These are phyloP conservation scores for Caenorhabditis doughertyi DNA, from an alignment of 2,888 invertebrate genomes.

Conservation along the genomic window DNA sequence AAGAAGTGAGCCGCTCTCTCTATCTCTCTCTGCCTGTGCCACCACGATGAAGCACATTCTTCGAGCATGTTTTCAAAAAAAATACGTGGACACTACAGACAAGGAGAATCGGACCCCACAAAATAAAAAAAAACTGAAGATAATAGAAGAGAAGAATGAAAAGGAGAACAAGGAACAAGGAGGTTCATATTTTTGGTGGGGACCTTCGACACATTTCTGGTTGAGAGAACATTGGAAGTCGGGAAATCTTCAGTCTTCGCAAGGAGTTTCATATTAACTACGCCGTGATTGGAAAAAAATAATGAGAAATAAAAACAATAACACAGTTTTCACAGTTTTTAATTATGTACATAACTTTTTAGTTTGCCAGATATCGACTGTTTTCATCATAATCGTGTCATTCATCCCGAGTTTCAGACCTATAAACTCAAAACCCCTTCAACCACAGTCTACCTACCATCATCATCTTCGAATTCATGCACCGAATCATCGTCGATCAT, in stretches of 20 bases:
- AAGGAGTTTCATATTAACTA: not conserved
- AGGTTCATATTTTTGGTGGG: not conserved
- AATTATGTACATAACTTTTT: too few relatives aligned
- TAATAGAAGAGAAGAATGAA: slow-evolving; percentile 32
- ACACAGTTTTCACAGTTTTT: too few relatives aligned
- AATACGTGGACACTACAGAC: slow-evolving; percentile 25
- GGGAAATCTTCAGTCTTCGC: not conserved
- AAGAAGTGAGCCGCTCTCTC: slow-evolving; percentile 50
- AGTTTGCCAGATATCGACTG: too few relatives aligned
- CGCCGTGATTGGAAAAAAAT: too few relatives aligned
- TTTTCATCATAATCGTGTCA: too few relatives aligned
- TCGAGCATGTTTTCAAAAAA: slow-evolving; percentile 48
- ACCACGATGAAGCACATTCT: slow-evolving; percentile 11
- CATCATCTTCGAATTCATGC: slow-evolving; percentile 82
- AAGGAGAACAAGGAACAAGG: not conserved
- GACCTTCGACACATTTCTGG: not conserved
- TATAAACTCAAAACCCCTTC: not conserved
- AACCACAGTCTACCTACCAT: slow-evolving; percentile 59
- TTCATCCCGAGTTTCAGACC: too few relatives aligned
- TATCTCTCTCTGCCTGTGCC: slow-evolving; percentile 8
- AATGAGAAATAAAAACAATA: too few relatives aligned
- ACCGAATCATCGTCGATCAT: slow-evolving; percentile 81
- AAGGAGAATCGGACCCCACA: slow-evolving; percentile 9
- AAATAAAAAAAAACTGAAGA: slow-evolving; percentile 48
- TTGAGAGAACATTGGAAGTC: not conserved